These are phyloP conservation scores for Stigmatopora nigra DNA, from an alignment of 2,113 vertebrate genomes.

Conservation along the genomic window DNA sequence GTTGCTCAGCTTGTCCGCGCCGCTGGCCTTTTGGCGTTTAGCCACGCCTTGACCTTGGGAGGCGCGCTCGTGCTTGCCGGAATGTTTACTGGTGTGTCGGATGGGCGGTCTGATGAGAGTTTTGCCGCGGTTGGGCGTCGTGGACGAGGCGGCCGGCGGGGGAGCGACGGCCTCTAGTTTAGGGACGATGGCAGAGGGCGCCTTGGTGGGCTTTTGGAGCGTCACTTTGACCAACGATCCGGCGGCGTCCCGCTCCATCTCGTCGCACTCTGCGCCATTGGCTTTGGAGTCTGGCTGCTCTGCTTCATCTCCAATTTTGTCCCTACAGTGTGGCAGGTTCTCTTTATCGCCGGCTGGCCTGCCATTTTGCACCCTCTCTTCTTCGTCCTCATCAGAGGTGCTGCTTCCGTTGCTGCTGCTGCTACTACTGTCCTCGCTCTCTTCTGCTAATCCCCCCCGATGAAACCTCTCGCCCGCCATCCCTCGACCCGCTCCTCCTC, in stretches of 20 bases:
- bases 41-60: slow-evolving; percentile 34
- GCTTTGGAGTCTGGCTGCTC: slow-evolving; percentile 44
- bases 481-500: slow-evolving; percentile 57
- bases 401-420: slow-evolving; percentile 40
- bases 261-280: slow-evolving; percentile 46
- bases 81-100: slow-evolving; percentile 57
- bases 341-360: slow-evolving; percentile 60
- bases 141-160: slow-evolving; percentile 39
- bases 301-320: slow-evolving; percentile 55
- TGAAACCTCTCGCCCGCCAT: slow-evolving; percentile 36
- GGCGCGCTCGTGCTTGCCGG: slow-evolving; percentile 34
- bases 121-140: slow-evolving; percentile 68
- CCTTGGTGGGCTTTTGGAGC: slow-evolving; percentile 77
- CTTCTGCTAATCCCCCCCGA: slow-evolving; percentile 44
- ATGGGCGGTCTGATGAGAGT: slow-evolving; percentile 79
- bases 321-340: slow-evolving; percentile 58
- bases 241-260: slow-evolving; percentile 45
- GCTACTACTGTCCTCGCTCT: slow-evolving; percentile 51
- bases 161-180: slow-evolving; percentile 88
- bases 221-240: slow-evolving; percentile 85
- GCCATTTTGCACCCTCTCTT: slow-evolving; percentile 40
- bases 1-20: slow-evolving; percentile 52
- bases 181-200: slow-evolving; percentile 89
- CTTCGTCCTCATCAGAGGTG: slow-evolving; percentile 31
- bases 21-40: slow-evolving; percentile 32